Conservation (phyloP, 2,113 vertebrate genomes). For the Pimephales promelas region DNA sequence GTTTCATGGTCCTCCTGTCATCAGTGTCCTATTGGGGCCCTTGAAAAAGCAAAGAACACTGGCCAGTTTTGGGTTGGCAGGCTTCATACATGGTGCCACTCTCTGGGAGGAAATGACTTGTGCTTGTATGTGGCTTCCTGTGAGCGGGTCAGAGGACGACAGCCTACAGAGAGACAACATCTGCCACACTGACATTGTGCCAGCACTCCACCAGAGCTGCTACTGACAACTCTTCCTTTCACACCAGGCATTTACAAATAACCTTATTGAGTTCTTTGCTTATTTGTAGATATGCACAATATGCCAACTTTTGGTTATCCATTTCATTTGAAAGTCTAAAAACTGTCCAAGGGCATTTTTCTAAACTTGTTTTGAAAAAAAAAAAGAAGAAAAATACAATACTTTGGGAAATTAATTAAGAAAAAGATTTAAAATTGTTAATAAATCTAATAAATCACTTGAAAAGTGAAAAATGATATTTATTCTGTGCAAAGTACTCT, state of each 20-base stretch:
- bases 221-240: background rate
- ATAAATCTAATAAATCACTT: too few species aligned
- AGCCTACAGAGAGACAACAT: conserved; percentile 30
- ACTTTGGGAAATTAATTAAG: too few species aligned
- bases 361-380: too few species aligned
- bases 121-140: background rate
- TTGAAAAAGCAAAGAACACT: background rate
- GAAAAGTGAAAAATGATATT: too few species aligned
- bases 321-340: too few species aligned
- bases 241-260: background rate
- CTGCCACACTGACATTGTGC: conserved; percentile 3
- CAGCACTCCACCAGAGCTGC: conserved; percentile 13
- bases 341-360: too few species aligned
- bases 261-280: too few species aligned
- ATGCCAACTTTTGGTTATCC: too few species aligned
- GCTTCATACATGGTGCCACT: background rate
- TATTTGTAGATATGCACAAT: background rate
- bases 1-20: background rate
- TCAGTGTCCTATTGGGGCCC: background rate
- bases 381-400: too few species aligned
- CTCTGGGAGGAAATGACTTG: conserved; percentile 17
- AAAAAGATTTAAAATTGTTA: too few species aligned
- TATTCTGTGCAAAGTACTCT: too few species aligned
- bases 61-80: conserved; percentile 3
- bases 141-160: background rate